Evolutionary conservation across 2,113 vertebrate species (phyloP), one percentile per base, ranked within the genome.

Genomic region (Microtus pennsylvanicus): DNA sequence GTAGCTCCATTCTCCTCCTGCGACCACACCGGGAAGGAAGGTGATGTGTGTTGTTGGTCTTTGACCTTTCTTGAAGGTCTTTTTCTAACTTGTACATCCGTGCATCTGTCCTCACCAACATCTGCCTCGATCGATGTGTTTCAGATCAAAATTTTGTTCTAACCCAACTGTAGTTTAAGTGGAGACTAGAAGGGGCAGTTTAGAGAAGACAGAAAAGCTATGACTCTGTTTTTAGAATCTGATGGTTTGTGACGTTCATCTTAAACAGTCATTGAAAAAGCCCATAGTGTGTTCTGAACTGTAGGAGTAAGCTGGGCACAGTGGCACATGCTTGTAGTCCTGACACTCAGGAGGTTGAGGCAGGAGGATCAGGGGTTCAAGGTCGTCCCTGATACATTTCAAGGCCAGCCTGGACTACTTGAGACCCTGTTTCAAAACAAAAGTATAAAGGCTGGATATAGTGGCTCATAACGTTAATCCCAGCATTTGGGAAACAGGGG

Each of bases 51-150:
- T 47, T 83, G 78, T 45, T 33, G 13, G 81, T 52, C 50, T 72
- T 52, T 92, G 93, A 81, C 90, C 58, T 80, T 93, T 92, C 63
- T 88, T 91, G 80, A 33, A 65, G 58, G 26, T 63, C 81, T 85
- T 94, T 90, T 70, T 86, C 89, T 80, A 33, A 96, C 74, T 52
- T 61, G 42, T 50, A 38, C 81, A 38, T 63, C 92, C 12, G 24
- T 65, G 35, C 80, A 65, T 74, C 91, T 35, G 24, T 30, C 35
- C 30, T 80, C 38, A 52, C 7, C 75, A 70, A 76, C 42, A 75
- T 89, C 77, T 91, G 72, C 67, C 50, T 87, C 47, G 45, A n/a
- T 67, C 67, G 13, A 1, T 22, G 58, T 52, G 38, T 26, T 65
- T 19, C 7, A 11, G 72, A 82, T 45, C 38, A 11, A 33, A 30